Conservation (phyloP, 2,113 vertebrate genomes). For the Petromus typicus region DNA sequence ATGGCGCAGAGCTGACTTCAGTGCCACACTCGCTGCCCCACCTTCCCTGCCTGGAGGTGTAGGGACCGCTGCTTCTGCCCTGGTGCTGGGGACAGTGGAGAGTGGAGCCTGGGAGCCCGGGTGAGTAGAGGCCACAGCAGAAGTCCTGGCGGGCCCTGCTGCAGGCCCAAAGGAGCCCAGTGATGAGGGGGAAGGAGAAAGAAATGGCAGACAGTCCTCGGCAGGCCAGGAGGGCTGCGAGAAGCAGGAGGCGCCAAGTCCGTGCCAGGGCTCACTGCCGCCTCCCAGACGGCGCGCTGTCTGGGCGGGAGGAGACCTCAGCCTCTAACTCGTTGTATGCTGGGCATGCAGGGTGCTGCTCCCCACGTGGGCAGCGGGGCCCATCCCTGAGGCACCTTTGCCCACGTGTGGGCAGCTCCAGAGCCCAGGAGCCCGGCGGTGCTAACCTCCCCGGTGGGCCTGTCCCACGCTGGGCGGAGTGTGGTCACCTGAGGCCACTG, state of each 20-base stretch:
- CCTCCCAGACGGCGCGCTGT: no score
- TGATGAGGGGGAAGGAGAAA: neutral
- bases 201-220: neutral
- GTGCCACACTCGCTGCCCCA: accelerated
- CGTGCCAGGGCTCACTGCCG: no score
- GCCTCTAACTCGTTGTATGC: no score
- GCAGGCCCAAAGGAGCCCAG: neutral
- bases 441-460: no score
- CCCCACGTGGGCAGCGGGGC: no score
- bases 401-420: no score
- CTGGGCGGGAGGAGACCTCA: no score
- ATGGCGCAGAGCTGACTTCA: neutral
- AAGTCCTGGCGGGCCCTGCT: neutral
- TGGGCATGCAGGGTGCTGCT: no score
- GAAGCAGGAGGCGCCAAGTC: no score
- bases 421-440: no score
- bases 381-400: no score
- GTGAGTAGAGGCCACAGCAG: neutral
- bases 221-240: neutral
- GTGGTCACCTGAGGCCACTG: neutral
- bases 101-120: neutral
- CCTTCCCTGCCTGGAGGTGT: neutral
- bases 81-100: neutral
- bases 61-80: neutral
- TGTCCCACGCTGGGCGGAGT: no score